phyloP scores from a whole-genome alignment of 2,888 invertebrate genomes.

The Folsomia manolachei region DNA sequence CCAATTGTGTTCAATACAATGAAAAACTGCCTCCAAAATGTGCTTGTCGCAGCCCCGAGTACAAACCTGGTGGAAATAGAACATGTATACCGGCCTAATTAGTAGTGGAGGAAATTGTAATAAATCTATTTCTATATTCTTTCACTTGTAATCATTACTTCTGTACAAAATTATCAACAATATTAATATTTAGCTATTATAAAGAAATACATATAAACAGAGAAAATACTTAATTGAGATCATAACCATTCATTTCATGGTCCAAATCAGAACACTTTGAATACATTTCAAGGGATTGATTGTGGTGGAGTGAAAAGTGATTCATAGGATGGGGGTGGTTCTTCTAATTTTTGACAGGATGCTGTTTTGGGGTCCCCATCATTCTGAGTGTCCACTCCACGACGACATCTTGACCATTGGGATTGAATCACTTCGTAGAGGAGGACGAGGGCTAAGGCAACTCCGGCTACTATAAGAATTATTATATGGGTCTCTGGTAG shows the following conservation, averaged over 20 bases:
- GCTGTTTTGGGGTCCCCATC: not conserved
- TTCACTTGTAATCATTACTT: too few species aligned
- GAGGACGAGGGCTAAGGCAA: slow-evolving; percentile 26
- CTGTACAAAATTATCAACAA: too few species aligned
- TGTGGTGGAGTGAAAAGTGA: too few species aligned
- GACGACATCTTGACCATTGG: slow-evolving; percentile 16
- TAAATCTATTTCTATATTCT: too few species aligned
- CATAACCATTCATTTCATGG: not conserved
- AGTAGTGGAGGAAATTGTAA: too few species aligned
- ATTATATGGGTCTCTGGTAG: slow-evolving; percentile 24
- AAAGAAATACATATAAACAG: slow-evolving; percentile 6
- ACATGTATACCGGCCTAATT: not conserved
- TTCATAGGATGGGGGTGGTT: slow-evolving; percentile 42
- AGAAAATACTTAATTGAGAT: too few species aligned
- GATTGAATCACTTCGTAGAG: slow-evolving; percentile 28
- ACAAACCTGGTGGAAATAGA: not conserved
- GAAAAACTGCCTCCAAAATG: slow-evolving; percentile 35
- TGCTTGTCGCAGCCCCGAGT: not conserved
- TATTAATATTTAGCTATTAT: too few species aligned
- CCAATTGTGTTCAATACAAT: slow-evolving; percentile 37
- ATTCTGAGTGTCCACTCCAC: not conserved
- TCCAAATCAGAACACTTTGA: too few species aligned
- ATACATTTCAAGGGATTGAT: slow-evolving; percentile 33
- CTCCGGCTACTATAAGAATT: slow-evolving; percentile 36
- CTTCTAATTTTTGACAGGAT: slow-evolving; percentile 38